phyloP scores from a whole-genome alignment of 2,113 vertebrate species.

The Oncorhynchus keta region DNA sequence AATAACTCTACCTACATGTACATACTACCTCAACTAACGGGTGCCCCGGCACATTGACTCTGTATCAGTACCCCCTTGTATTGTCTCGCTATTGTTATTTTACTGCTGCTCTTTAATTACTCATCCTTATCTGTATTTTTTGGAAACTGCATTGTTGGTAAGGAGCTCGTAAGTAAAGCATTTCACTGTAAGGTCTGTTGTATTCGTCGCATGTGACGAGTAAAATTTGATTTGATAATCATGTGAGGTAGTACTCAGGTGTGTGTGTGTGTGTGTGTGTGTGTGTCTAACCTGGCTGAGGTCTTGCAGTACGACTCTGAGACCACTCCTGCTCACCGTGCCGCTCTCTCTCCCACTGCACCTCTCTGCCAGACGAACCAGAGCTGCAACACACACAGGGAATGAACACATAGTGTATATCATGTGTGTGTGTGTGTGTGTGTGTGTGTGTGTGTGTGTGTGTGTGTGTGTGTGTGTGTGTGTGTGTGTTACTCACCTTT shows the following conservation, averaged over 20 bases:
- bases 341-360: slow-evolving; percentile 22
- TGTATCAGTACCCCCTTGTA: no score
- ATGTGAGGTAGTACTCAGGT: background rate
- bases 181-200: no score
- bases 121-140: no score
- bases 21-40: no score
- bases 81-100: no score
- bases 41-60: no score
- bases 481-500: slow-evolving; percentile 58
- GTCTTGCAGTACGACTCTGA: slow-evolving; percentile 73
- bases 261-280: background rate
- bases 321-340: slow-evolving; percentile 56
- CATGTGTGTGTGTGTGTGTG: background rate
- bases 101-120: no score
- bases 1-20: no score
- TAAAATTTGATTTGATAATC: no score
- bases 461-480: background rate
- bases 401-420: background rate
- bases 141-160: no score
- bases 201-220: no score
- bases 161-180: no score
- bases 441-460: background rate
- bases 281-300: slow-evolving; percentile 71
- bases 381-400: slow-evolving; percentile 53
- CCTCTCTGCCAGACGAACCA: slow-evolving; percentile 71